Conservation (phyloP, 2,888 invertebrate species). For the Ptychoptera contaminata region DNA sequence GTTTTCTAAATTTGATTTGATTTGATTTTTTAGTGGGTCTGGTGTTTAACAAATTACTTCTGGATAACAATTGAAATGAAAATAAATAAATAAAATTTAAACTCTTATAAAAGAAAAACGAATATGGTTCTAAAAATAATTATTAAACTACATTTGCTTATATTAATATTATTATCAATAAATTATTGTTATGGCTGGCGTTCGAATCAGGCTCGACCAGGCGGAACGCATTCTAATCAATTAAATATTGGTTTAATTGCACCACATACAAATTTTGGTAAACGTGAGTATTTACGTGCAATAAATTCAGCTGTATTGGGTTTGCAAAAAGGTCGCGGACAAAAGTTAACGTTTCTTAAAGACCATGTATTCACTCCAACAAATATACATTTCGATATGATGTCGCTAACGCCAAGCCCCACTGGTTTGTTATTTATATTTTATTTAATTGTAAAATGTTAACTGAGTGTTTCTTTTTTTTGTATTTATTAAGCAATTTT, state of each 20-base stretch:
- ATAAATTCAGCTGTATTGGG: slow-evolving; percentile 45
- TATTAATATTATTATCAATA: too few relatives aligned
- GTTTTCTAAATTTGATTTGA: too few relatives aligned
- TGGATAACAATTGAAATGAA: too few relatives aligned
- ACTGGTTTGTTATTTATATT: slow-evolving; percentile 42
- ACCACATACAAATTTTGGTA: slow-evolving; percentile 33
- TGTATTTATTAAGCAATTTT: slow-evolving; percentile 54
- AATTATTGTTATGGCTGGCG: slow-evolving; percentile 1
- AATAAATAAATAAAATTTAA: too few relatives aligned
- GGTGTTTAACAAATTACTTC: too few relatives aligned
- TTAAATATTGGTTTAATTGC: slow-evolving; percentile 30
- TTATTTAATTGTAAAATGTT: not conserved
- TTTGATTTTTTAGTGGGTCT: too few relatives aligned
- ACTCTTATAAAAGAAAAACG: too few relatives aligned
- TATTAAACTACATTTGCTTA: too few relatives aligned
- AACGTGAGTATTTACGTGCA: slow-evolving; percentile 48
- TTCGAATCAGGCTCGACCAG: slow-evolving; percentile 2
- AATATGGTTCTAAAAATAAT: too few relatives aligned
- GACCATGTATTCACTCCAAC: slow-evolving; percentile 44
- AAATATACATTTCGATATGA: slow-evolving; percentile 47
- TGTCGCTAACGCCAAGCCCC: slow-evolving; percentile 57
- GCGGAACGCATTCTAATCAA: slow-evolving; percentile 15
- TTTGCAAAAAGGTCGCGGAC: slow-evolving; percentile 39
- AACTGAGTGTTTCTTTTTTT: slow-evolving; percentile 2
- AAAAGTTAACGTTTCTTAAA: slow-evolving; percentile 43